Evolutionary conservation across 2,797 vertebrate species (phyloP).

Genomic region (Buphagus erythrorhynchus): DNA sequence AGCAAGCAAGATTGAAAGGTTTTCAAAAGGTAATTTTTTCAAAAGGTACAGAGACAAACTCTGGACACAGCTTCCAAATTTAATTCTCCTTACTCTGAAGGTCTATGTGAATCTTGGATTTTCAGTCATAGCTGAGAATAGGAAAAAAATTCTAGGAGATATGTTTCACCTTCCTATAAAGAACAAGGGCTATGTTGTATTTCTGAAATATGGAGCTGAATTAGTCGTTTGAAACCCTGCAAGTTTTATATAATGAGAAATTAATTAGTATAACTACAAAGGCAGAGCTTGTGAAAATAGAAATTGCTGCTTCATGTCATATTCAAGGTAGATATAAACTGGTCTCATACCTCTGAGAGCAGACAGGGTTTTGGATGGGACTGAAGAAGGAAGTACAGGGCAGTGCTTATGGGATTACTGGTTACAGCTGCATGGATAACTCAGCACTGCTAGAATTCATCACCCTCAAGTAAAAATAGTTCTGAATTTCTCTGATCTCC

Average conservation of each 20-base stretch:
- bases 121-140: not conserved
- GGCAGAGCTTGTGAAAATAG: not conserved
- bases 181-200: rapidly evolving
- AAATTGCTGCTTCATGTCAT: not conserved
- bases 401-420: not conserved
- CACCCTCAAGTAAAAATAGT: not conserved
- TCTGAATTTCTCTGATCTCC: not conserved
- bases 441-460: not conserved
- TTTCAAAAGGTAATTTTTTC: not conserved
- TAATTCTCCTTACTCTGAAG: not conserved
- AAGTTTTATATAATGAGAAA: not conserved
- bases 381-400: not conserved
- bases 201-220: not conserved
- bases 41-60: not conserved
- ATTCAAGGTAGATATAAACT: not conserved
- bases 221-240: not conserved
- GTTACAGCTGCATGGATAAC: not conserved
- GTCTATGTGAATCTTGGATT: not conserved
- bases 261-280: not conserved
- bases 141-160: not conserved
- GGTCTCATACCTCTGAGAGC: not conserved
- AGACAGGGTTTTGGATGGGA: not conserved
- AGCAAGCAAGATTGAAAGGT: not conserved
- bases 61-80: not conserved
- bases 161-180: not conserved